A percentile compares a stretch with the other conserved stretches of the same genome.
Conservation (phyloP, 2,797 vertebrate genomes). For the Heliangelus exortis region DNA sequence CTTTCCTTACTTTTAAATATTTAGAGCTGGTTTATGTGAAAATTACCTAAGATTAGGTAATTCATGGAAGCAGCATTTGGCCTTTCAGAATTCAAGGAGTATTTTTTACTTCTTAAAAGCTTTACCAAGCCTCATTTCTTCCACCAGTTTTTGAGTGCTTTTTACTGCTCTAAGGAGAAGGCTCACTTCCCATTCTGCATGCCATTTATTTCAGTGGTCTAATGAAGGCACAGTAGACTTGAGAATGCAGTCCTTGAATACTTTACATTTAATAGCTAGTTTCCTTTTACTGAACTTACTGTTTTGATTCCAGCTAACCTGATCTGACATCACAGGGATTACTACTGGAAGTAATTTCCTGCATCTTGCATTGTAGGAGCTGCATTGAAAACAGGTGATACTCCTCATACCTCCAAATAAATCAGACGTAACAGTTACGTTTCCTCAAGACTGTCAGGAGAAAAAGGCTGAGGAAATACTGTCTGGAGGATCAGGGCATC, state of each 20-base stretch:
- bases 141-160: not conserved
- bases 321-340: not conserved
- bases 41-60: not conserved
- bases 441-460: not conserved
- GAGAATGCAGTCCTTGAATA: not conserved
- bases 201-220: not conserved
- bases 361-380: not conserved
- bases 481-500: not conserved
- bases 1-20: not conserved
- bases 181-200: not conserved
- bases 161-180: not conserved
- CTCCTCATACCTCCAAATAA: not conserved
- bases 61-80: constrained; percentile 4
- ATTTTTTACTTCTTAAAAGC: not conserved
- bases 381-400: not conserved
- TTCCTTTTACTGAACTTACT: not conserved
- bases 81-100: not conserved
- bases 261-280: not conserved
- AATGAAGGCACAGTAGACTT: not conserved
- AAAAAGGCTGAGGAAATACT: not conserved
- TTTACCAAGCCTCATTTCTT: not conserved
- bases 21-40: constrained; percentile 8
- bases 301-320: not conserved
- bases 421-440: not conserved
- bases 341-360: not conserved